These are phyloP conservation scores for Rapana venosa DNA, from an alignment of 2,888 invertebrate species.

Conservation along the genomic window DNA sequence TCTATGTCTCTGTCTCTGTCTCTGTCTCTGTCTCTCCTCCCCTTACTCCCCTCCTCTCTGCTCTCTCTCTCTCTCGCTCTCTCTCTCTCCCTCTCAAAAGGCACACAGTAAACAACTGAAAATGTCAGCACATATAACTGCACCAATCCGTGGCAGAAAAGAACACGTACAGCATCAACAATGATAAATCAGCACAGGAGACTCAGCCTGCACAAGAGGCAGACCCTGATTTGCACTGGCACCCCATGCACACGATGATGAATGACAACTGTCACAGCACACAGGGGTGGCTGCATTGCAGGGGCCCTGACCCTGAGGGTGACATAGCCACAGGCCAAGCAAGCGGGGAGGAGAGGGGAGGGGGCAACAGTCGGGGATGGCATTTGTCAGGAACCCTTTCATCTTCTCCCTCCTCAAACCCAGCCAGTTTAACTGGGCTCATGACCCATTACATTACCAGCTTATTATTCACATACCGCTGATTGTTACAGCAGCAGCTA, in stretches of 20 bases:
- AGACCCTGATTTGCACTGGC: not conserved
- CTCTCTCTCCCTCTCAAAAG: not conserved
- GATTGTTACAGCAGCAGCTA: too few relatives aligned
- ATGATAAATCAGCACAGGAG: too few relatives aligned
- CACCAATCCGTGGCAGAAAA: too few relatives aligned
- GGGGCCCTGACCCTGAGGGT: not conserved
- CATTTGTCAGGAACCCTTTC: conserved; percentile 34
- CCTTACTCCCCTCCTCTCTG: too few relatives aligned
- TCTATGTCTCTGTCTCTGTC: too few relatives aligned
- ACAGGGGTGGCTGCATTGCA: not conserved
- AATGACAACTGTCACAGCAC: not conserved
- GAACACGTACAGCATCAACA: too few relatives aligned
- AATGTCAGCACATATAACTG: too few relatives aligned
- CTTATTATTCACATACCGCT: too few relatives aligned
- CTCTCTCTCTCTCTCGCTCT: conserved; percentile 13
- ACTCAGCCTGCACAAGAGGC: too few relatives aligned
- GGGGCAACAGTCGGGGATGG: not conserved
- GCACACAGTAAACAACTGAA: too few relatives aligned
- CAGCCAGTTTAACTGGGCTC: not conserved
- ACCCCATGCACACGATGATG: not conserved
- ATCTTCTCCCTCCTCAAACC: not conserved
- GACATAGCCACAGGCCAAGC: not conserved
- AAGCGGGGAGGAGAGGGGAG: too few relatives aligned
- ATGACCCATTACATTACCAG: too few relatives aligned
- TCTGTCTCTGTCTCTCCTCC: not conserved